phyloP scores from a whole-genome alignment of 2,888 invertebrate species.

The Synanthedon formicaeformis region DNA sequence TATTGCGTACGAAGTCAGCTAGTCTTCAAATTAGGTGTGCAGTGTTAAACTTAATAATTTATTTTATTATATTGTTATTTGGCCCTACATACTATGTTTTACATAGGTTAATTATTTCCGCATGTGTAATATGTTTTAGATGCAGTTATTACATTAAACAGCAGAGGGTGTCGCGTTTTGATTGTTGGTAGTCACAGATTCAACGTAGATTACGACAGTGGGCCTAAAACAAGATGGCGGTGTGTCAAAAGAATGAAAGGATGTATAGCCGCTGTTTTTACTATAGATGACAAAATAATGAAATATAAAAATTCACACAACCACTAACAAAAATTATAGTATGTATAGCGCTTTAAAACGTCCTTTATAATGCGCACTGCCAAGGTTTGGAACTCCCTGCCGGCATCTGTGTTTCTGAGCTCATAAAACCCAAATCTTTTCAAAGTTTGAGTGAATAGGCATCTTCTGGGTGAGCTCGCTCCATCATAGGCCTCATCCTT shows the following conservation, averaged over 20 bases:
- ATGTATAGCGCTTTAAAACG: neutral
- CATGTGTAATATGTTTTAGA: neutral
- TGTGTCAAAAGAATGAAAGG: conserved; percentile 4
- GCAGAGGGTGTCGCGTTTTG: neutral
- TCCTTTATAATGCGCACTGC: no score
- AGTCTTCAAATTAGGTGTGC: no score
- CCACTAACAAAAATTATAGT: neutral
- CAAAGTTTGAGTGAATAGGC: no score
- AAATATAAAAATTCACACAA: neutral
- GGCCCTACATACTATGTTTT: no score
- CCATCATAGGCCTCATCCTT: no score
- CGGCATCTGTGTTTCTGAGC: no score
- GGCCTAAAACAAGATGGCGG: conserved; percentile 9
- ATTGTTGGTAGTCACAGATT: neutral
- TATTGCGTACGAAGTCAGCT: no score
- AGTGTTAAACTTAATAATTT: no score
- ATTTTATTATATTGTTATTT: no score
- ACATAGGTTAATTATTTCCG: neutral
- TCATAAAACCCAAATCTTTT: no score
- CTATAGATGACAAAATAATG: neutral
- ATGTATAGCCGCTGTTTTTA: neutral
- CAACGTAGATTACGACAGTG: neutral
- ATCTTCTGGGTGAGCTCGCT: no score
- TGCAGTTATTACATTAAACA: neutral
- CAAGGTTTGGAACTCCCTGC: no score